Percentiles rank a stretch among this genome's conserved stretches.
These are phyloP conservation scores for Heliocidaris erythrogramma DNA, from an alignment of 35 echinoderm and acorn worm genomes.

Conservation along the genomic window DNA sequence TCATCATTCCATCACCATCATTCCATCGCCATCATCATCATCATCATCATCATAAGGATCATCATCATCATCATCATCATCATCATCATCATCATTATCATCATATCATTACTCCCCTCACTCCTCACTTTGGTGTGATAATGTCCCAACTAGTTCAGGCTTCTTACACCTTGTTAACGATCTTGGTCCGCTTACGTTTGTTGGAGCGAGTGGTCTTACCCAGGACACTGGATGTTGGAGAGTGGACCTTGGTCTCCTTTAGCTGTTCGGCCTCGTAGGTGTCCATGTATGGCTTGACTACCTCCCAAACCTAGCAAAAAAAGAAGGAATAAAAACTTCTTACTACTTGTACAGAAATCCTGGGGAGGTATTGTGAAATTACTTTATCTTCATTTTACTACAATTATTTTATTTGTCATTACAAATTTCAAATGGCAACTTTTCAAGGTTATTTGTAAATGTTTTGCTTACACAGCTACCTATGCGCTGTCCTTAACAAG, in stretches of 20 bases:
- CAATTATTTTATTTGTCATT: too few species aligned
- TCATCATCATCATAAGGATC: too few species aligned
- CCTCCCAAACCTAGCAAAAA: conserved; percentile 72
- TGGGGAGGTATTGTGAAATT: neutral
- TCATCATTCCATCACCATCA: too few species aligned
- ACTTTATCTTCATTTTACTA: neutral
- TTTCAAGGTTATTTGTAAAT: too few species aligned
- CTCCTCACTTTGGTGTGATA: neutral
- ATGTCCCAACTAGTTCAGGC: neutral
- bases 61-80: too few species aligned
- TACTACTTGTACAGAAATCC: neutral
- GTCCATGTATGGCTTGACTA: conserved; percentile 79
- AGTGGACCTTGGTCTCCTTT: conserved; percentile 69
- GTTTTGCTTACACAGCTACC: too few species aligned
- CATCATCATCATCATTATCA: too few species aligned
- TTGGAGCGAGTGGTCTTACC: conserved; percentile 1
- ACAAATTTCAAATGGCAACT: too few species aligned
- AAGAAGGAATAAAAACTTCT: neutral
- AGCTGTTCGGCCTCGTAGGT: conserved; percentile 66
- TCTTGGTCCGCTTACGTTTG: conserved; percentile 62
- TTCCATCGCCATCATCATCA: too few species aligned
- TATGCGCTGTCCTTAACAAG: too few species aligned
- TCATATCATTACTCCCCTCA: too few species aligned
- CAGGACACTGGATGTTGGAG: conserved; percentile 69
- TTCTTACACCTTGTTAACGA: neutral